Evolutionary conservation across 2,888 invertebrate species (phyloP).

Genomic region (Plusia festucae): DNA sequence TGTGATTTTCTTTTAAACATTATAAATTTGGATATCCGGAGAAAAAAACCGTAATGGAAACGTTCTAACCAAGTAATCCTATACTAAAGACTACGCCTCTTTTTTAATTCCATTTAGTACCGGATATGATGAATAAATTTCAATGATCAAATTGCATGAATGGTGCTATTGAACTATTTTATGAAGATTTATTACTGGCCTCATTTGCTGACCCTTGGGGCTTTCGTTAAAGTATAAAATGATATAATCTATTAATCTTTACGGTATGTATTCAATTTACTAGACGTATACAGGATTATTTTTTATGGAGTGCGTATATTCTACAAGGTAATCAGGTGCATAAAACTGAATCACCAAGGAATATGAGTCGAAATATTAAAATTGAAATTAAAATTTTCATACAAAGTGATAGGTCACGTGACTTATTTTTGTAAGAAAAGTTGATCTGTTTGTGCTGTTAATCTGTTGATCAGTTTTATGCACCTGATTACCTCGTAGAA

Average conservation of each 20-base stretch:
- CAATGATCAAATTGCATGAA: slow-evolving; percentile 20
- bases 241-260: background rate
- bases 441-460: too few relatives aligned
- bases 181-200: slow-evolving; percentile 10
- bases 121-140: slow-evolving; percentile 34
- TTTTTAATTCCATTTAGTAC: slow-evolving; percentile 24
- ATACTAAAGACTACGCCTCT: slow-evolving; percentile 10
- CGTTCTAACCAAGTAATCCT: slow-evolving; percentile 9
- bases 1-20: too few relatives aligned
- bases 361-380: too few relatives aligned
- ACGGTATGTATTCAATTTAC: background rate
- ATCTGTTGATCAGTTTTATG: too few relatives aligned
- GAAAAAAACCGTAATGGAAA: background rate
- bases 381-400: too few relatives aligned
- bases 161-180: slow-evolving; percentile 1
- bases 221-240: slow-evolving; percentile 14
- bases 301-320: too few relatives aligned
- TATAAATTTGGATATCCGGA: too few relatives aligned
- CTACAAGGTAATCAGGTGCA: too few relatives aligned
- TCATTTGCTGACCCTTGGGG: slow-evolving; percentile 7
- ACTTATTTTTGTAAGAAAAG: too few relatives aligned
- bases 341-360: too few relatives aligned
- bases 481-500: too few relatives aligned
- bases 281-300: background rate
- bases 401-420: too few relatives aligned